Evolutionary conservation across 2,797 vertebrate genomes (phyloP).

Genomic region (Ptychobarbus kaznakovi): DNA sequence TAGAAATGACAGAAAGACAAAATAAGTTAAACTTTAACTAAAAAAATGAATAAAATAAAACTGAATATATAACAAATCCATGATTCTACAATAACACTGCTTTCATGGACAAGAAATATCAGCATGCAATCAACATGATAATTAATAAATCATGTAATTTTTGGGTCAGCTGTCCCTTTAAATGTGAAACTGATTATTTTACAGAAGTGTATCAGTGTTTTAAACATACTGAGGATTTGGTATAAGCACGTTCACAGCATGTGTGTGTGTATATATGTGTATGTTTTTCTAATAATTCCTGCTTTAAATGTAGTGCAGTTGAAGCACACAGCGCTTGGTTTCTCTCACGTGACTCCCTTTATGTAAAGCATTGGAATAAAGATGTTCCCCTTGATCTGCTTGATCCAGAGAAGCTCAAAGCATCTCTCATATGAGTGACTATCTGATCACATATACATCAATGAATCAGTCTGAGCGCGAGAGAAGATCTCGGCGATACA

Average conservation of each 20-base stretch:
- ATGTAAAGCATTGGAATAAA: conserved; percentile 6
- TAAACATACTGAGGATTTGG: background rate
- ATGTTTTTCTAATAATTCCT: conserved; percentile 2
- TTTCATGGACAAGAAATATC: background rate
- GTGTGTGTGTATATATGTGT: background rate
- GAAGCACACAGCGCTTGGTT: background rate
- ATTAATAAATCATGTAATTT: background rate
- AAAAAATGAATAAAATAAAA: too few relatives aligned
- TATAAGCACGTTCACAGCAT: background rate
- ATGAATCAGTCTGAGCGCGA: background rate
- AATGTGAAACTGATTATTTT: background rate
- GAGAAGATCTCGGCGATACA: background rate
- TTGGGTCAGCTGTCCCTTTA: background rate
- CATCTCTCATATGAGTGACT: conserved; percentile 61
- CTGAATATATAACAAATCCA: background rate
- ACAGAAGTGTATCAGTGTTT: background rate
- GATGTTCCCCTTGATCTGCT: conserved; percentile 69
- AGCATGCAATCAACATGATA: background rate
- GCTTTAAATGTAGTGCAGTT: background rate
- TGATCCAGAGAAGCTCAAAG: conserved; percentile 69
- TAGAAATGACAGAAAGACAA: too few relatives aligned
- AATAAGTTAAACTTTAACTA: background rate
- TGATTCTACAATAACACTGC: background rate
- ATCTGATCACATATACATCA: conserved; percentile 48
- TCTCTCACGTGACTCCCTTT: background rate